phyloP scores from a whole-genome alignment of 2,888 invertebrate species.

The Cheilosia vernalis region DNA sequence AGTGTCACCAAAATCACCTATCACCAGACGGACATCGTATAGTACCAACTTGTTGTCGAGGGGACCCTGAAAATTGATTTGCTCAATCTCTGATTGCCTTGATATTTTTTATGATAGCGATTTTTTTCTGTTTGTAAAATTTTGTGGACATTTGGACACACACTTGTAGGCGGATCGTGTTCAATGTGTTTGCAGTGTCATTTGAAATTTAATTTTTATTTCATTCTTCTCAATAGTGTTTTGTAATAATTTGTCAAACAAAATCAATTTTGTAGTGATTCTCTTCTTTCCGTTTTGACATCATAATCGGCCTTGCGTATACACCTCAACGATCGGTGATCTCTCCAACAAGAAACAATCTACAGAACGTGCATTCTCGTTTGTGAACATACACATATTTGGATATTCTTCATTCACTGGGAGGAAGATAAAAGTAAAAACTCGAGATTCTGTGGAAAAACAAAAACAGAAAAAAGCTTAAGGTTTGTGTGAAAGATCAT shows the following conservation, averaged over 20 bases:
- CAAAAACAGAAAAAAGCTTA: constrained; percentile 55
- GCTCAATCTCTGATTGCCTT: constrained; percentile 40
- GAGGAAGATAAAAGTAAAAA: constrained; percentile 24
- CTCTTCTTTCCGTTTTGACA: constrained; percentile 47
- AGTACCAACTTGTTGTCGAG: constrained; percentile 13
- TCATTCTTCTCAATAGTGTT: neutral
- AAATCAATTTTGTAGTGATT: constrained; percentile 58
- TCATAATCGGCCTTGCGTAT: constrained; percentile 68
- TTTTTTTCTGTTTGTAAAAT: constrained; percentile 18
- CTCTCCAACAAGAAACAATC: constrained; percentile 4
- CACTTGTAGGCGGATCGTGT: constrained; percentile 16
- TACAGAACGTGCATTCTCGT: constrained; percentile 19
- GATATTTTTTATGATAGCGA: constrained; percentile 8
- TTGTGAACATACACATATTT: constrained; percentile 63
- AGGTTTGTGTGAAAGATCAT: constrained; percentile 73
- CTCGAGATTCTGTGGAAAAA: constrained; percentile 56
- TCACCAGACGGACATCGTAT: neutral
- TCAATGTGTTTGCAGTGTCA: constrained; percentile 25
- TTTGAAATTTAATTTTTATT: constrained; percentile 17
- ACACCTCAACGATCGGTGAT: constrained; percentile 8
- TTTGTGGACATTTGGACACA: constrained; percentile 31
- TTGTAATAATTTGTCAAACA: constrained; percentile 26
- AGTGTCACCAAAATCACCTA: neutral
- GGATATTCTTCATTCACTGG: constrained; percentile 56
- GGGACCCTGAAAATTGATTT: constrained; percentile 50